Evolutionary conservation across 2,797 vertebrate genomes (phyloP), one percentile per base, ranked within the genome.

Genomic region (Eurystomus glaucurus): DNA sequence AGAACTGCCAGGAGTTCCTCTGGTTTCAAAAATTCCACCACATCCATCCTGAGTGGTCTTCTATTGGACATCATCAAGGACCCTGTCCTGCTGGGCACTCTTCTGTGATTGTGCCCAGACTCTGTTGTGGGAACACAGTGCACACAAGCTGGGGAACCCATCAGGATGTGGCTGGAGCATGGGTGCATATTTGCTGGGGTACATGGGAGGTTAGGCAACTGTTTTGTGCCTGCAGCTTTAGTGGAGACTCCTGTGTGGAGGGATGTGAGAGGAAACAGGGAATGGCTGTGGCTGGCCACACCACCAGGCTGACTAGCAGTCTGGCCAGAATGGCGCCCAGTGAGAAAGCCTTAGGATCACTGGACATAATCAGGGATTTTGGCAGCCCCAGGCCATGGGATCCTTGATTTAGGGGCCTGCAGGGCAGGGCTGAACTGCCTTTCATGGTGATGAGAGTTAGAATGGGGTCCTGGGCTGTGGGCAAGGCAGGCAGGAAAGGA

Each of bases 41-140:
- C 68, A 22, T 45, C 25, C 14, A 21, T 35, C 35, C 58, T 22
- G 31, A 64, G 35, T 45, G 21, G 26, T 50, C 18, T 72, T 11
- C 26, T 37, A 26, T 37, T 74, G 69, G 52, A 51, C 25, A 26
- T 58, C 52, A 54, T 14, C 33, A 54, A 60, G 58, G 60, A 60
- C 8, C 13, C 28, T 43, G 26, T 9, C 48, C 54, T 62, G 4
- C 51, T 61, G 43, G 26, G 22, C 62, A 57, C 18, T 16, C 25
- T 68, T 69, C 20, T 79, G 33, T 0, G 2, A 72, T 29, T 6
- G 23, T 81, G 57, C 13, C 28, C 28, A 64, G n/a, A 39, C 10
- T 20, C 6, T 1, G 0, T 3, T 58, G n/a, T 29, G 37, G 20
- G 10, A 75, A 3, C 13, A 9, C 20, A 35, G 43, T 45, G 22